Evolutionary conservation across 1,140 invertebrate species (phyloP).

Genomic region (Monomorium pharaonis): DNA sequence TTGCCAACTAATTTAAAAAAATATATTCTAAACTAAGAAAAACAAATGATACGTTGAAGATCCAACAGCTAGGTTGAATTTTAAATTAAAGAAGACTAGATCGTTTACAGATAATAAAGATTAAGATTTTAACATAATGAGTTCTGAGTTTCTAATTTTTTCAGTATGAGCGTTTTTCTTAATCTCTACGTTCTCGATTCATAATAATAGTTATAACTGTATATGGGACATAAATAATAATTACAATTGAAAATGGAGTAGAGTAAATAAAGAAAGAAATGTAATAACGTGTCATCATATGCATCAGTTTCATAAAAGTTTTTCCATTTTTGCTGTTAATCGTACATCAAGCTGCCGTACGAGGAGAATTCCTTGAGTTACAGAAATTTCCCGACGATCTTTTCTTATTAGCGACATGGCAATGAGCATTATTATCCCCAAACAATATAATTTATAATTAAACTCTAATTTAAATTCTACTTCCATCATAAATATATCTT

Average conservation of each 20-base stretch:
- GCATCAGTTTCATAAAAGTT: conserved; percentile 4
- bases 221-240: conserved; percentile 3
- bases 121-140: neutral
- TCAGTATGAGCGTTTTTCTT: neutral
- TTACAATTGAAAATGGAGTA: neutral
- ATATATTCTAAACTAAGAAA: neutral
- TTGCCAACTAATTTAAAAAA: too few species aligned
- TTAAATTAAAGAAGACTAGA: neutral
- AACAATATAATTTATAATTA: conserved; percentile 43
- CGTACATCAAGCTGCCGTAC: conserved; percentile 34
- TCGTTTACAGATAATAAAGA: neutral
- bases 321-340: conserved; percentile 25
- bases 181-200: neutral
- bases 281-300: conserved; percentile 19
- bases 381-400: conserved; percentile 36
- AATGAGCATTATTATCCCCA: conserved; percentile 56
- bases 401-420: conserved; percentile 45
- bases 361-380: conserved; percentile 13
- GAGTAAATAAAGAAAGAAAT: conserved; percentile 3
- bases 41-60: neutral
- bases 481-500: neutral
- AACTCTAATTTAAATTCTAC: neutral
- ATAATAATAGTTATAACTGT: conserved; percentile 5
- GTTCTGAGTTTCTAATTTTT: conserved; percentile 14
- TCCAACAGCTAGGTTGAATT: neutral